phyloP scores from a whole-genome alignment of 2,888 invertebrate genomes.

The Nasonia oneida region DNA sequence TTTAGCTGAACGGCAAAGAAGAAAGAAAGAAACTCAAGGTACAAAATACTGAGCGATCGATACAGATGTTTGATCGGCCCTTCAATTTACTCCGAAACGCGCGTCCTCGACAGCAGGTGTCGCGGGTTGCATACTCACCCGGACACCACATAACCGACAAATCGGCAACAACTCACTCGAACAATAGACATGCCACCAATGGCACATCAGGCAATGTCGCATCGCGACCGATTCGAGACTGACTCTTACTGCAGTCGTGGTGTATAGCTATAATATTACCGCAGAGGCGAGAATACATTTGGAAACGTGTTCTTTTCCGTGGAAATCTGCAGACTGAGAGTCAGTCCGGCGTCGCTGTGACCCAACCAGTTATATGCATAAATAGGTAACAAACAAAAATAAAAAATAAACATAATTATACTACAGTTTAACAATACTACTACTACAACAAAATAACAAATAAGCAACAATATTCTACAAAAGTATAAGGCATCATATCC shows the following conservation, averaged over 20 bases:
- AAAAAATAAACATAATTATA: slow-evolving; percentile 30
- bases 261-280: too few species aligned
- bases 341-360: slow-evolving; percentile 15
- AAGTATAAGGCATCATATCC: slow-evolving; percentile 66
- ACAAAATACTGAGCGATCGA: slow-evolving; percentile 28
- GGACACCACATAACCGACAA: slow-evolving; percentile 63
- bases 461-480: slow-evolving; percentile 62
- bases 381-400: slow-evolving; percentile 44
- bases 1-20: neutral
- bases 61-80: slow-evolving; percentile 60
- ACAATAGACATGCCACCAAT: slow-evolving; percentile 73
- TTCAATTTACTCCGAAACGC: slow-evolving; percentile 25
- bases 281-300: neutral
- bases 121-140: slow-evolving; percentile 75
- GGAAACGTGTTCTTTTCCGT: neutral
- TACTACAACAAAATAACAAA: slow-evolving; percentile 39
- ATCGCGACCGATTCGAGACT: slow-evolving; percentile 41
- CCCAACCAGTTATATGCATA: slow-evolving; percentile 54
- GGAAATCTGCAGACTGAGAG: neutral
- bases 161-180: slow-evolving; percentile 75
- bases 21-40: neutral
- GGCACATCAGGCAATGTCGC: slow-evolving; percentile 59
- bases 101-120: slow-evolving; percentile 62
- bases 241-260: neutral
- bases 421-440: slow-evolving; percentile 30